Conservation (phyloP, 2,888 invertebrate species). For the Thereva unica region DNA sequence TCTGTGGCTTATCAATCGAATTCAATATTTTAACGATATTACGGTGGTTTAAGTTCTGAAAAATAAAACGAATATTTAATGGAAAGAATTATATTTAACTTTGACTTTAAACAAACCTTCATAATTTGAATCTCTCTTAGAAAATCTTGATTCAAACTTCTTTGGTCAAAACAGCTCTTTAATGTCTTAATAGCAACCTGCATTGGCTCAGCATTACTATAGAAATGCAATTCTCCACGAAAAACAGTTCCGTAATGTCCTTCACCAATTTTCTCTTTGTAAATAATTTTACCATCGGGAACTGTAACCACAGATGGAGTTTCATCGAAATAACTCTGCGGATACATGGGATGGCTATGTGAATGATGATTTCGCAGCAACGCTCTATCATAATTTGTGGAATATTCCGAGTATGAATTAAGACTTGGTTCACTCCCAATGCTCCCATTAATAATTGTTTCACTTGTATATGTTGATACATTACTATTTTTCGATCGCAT, state of each 20-base stretch:
- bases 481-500: conserved; percentile 30
- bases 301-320: conserved; percentile 49
- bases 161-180: conserved; percentile 60
- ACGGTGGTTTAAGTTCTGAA: conserved; percentile 75
- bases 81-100: background rate
- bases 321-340: conserved; percentile 42
- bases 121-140: conserved; percentile 85
- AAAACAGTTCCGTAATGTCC: conserved; percentile 89
- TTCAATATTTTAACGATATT: conserved; percentile 89
- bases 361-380: conserved; percentile 21
- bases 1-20: conserved; percentile 75
- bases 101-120: conserved; percentile 64
- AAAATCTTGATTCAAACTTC: conserved; percentile 67
- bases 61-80: conserved; percentile 20
- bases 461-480: conserved; percentile 32
- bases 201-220: conserved; percentile 45
- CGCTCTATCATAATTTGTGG: conserved; percentile 23
- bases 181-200: conserved; percentile 74
- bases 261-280: conserved; percentile 58
- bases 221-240: conserved; percentile 62
- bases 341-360: conserved; percentile 20
- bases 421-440: conserved; percentile 36
- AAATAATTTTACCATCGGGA: conserved; percentile 49
- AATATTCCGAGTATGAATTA: conserved; percentile 24
- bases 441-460: conserved; percentile 39